phyloP scores from a whole-genome alignment of 2,797 vertebrate genomes.

The Capromys pilorides region DNA sequence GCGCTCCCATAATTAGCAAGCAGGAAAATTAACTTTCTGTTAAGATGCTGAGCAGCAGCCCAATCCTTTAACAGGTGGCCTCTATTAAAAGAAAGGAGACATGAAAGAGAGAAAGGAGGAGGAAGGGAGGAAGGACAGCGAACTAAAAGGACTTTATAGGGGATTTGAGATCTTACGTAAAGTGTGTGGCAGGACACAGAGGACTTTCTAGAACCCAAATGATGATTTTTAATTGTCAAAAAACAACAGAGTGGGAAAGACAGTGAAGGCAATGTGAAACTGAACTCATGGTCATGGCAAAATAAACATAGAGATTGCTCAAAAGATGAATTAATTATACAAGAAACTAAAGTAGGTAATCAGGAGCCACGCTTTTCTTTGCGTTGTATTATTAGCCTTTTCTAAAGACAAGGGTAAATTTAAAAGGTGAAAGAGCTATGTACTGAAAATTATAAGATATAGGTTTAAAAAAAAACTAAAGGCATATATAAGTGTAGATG shows the following conservation, averaged over 20 bases:
- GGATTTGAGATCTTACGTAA: neutral
- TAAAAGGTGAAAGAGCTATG: neutral
- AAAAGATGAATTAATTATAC: neutral
- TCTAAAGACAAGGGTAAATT: neutral
- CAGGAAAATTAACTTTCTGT: constrained; percentile 49
- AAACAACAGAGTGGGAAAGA: neutral
- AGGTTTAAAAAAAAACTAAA: neutral
- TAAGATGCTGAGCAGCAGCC: neutral
- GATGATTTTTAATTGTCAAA: neutral
- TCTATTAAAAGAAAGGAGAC: neutral
- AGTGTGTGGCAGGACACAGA: neutral
- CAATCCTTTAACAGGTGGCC: constrained; percentile 10
- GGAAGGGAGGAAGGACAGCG: too few species aligned
- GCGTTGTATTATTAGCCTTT: neutral
- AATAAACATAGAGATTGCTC: neutral
- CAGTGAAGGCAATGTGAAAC: neutral
- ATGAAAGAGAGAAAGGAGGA: too few species aligned
- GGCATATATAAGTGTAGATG: neutral
- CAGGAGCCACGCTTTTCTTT: neutral
- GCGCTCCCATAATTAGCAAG: neutral
- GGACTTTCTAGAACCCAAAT: constrained; percentile 10
- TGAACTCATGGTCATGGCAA: neutral
- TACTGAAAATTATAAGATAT: neutral
- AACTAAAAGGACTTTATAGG: neutral
- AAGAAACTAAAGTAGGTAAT: neutral